Percentiles rank a stretch among this genome's conserved stretches.
Conservation (phyloP, 2,113 vertebrate genomes). For the Atlantisia rogersi region DNA sequence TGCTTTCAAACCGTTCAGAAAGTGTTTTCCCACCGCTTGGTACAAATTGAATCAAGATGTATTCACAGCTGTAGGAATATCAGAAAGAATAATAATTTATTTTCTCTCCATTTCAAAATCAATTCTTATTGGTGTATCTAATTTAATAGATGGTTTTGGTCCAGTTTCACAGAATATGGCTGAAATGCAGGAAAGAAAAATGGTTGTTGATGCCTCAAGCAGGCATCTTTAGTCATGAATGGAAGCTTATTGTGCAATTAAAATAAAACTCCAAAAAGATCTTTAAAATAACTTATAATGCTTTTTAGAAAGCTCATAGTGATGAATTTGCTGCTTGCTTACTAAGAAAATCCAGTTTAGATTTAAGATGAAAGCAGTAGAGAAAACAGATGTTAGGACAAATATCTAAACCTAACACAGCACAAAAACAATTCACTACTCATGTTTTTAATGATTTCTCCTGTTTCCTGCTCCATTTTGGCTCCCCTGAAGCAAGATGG, state of each 20-base stretch:
- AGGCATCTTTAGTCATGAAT: slow-evolving; percentile 45
- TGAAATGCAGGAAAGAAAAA: slow-evolving; percentile 31
- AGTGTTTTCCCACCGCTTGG: slow-evolving; percentile 42
- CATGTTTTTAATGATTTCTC: slow-evolving; percentile 9
- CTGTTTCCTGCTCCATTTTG: neutral
- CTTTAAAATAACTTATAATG: slow-evolving; percentile 77
- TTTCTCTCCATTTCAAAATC: slow-evolving; percentile 49
- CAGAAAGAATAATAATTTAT: slow-evolving; percentile 36
- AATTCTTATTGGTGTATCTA: slow-evolving; percentile 38
- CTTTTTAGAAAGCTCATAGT: slow-evolving; percentile 66
- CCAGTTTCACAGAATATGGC: slow-evolving; percentile 18
- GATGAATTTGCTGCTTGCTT: slow-evolving; percentile 77
- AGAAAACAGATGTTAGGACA: slow-evolving; percentile 69
- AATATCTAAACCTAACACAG: slow-evolving; percentile 46
- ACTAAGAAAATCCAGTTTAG: slow-evolving; percentile 66
- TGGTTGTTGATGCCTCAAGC: slow-evolving; percentile 10
- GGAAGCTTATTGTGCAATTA: slow-evolving; percentile 63
- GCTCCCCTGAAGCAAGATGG: slow-evolving; percentile 5
- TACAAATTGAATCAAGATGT: slow-evolving; percentile 73
- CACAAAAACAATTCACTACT: slow-evolving; percentile 28
- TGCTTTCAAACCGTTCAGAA: slow-evolving; percentile 50
- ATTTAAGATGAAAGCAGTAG: slow-evolving; percentile 73
- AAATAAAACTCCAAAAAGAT: slow-evolving; percentile 70
- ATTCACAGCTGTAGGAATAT: slow-evolving; percentile 55
- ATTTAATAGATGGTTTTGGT: slow-evolving; percentile 19